Base-by-base conservation (phyloP, 2,888 invertebrate genomes). In the Parapristionchus giblindavisi region DNA sequence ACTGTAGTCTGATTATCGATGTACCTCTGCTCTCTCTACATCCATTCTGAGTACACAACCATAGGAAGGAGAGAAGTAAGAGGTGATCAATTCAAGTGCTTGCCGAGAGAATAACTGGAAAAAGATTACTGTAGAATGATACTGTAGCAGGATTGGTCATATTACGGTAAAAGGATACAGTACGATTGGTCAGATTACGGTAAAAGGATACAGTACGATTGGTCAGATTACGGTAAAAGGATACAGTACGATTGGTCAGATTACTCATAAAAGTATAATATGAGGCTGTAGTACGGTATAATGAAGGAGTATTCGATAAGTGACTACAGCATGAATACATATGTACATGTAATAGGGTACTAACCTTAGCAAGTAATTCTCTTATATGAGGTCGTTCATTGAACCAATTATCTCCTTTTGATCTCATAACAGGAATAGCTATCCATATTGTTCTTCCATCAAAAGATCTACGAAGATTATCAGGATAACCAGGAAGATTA, bases 401-500 rank as follows among this genome's bases (percentile, higher is more conserved):
- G 5, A 83, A 48, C 70, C 66, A 76, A 38, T 74, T 58, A 43
- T 81, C 81, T 21, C 29, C 34, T 70, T 34, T 14, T 14, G 54
- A 32, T 54, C 70, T 70, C 54, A 52, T 52, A 2, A 38, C 43
- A 2, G 70, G 70, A 34, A 70, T 8, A 0, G 38, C 70, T 8
- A 70, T 36, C 52, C 52, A 54, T 17, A 70, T 54, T 8, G 52
- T 17, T 34, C 65, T 54, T 17, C 78, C 79, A 40, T 76, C 75
- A 14, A 40, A 34, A 24, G 79, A 74, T 11, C 76, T 72, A 29
- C 83, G 76, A 32, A 83, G 74, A 56, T 82, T 83, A 72, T 83
- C 83, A 0, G 83, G 83, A 77, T 82, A 83, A 32, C 83, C 83
- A 36, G 83, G 81, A 14, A 83, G 75, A 34, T 77, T 78, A 21